Conservation (phyloP, 2,797 vertebrate species). For the Trichosurus vulpecula region DNA sequence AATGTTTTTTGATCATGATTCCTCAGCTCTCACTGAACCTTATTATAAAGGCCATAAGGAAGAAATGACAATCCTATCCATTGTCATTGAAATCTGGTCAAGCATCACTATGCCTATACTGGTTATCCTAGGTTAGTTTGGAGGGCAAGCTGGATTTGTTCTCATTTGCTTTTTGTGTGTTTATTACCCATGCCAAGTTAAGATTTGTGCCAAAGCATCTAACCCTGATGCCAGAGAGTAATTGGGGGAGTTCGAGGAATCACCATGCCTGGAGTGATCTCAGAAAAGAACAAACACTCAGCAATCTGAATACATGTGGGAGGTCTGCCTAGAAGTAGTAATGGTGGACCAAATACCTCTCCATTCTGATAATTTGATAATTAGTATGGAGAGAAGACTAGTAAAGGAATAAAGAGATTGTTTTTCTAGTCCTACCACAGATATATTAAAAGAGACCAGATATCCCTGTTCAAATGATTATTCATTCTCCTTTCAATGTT, state of each 20-base stretch:
- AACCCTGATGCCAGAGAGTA: slow-evolving; percentile 26
- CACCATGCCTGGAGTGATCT: slow-evolving; percentile 51
- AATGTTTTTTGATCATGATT: slow-evolving; percentile 53
- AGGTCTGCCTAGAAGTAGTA: slow-evolving; percentile 13
- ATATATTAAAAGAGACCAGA: background rate
- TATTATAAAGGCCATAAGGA: slow-evolving; percentile 41
- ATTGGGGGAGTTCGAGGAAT: background rate
- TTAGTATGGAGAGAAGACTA: background rate
- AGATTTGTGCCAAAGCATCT: slow-evolving; percentile 58
- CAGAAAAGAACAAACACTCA: background rate
- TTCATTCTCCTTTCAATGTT: background rate
- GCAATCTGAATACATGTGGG: slow-evolving; percentile 25
- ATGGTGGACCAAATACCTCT: background rate
- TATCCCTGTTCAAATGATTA: background rate
- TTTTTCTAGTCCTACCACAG: background rate
- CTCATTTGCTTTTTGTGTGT: slow-evolving; percentile 46
- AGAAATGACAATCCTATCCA: slow-evolving; percentile 45
- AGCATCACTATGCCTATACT: background rate
- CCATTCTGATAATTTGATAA: slow-evolving; percentile 15
- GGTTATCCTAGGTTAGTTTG: slow-evolving; percentile 22
- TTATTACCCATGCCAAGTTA: slow-evolving; percentile 36
- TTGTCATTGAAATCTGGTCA: slow-evolving; percentile 54
- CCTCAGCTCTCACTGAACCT: slow-evolving; percentile 35
- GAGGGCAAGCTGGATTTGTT: slow-evolving; percentile 34
- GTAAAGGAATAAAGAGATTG: slow-evolving; percentile 22